Conservation (phyloP, 35 echinoderm and acorn worm species). For the Heliocidaris erythrogramma region DNA sequence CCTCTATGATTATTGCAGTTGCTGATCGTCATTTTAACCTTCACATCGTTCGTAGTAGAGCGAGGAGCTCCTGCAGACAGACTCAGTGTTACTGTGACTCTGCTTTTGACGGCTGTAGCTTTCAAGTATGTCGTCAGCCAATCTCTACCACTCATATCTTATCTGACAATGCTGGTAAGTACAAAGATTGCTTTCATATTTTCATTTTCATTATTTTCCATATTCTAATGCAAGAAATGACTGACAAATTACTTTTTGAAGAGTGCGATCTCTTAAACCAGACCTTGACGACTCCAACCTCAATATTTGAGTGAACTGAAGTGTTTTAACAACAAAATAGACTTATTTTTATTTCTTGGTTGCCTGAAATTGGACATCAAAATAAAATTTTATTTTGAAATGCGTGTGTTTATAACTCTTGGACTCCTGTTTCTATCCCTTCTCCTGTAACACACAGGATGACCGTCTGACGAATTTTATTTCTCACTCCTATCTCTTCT, state of each 20-base stretch:
- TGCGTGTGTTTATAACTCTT: too few relatives aligned
- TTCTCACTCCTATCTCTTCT: too few relatives aligned
- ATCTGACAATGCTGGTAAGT: slow-evolving; percentile 81
- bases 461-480: too few relatives aligned
- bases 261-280: not conserved
- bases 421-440: too few relatives aligned
- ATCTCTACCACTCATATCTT: slow-evolving; percentile 76
- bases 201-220: not conserved
- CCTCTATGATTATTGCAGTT: slow-evolving; percentile 38
- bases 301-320: too few relatives aligned
- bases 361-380: too few relatives aligned
- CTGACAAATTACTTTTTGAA: too few relatives aligned
- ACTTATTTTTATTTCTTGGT: too few relatives aligned
- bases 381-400: too few relatives aligned
- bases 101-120: slow-evolving; percentile 80
- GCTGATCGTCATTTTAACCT: slow-evolving; percentile 71
- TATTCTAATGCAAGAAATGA: not conserved
- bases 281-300: too few relatives aligned
- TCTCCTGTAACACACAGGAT: too few relatives aligned
- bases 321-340: too few relatives aligned
- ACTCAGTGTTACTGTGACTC: slow-evolving; percentile 80
- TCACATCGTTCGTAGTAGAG: slow-evolving; percentile 74
- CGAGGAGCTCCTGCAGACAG: slow-evolving; percentile 70
- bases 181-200: not conserved
- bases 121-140: slow-evolving; percentile 83